Evolutionary conservation across 2,113 vertebrate genomes (phyloP).

Genomic region (Ariopsis seemanni): DNA sequence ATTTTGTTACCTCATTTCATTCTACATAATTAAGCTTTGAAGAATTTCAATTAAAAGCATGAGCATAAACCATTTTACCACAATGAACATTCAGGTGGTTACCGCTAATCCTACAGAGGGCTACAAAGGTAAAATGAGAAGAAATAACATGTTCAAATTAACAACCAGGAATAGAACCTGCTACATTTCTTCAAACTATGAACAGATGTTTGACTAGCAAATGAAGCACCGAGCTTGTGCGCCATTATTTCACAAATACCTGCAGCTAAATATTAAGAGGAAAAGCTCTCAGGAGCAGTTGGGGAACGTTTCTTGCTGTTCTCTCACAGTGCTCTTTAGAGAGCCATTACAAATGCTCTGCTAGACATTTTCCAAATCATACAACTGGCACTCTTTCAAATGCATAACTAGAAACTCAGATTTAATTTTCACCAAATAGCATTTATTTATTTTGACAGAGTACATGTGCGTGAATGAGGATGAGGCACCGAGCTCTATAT

Average conservation of each 20-base stretch:
- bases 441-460: not conserved
- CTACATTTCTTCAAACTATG: not conserved
- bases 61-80: not conserved
- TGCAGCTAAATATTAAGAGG: not conserved
- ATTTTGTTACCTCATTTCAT: not conserved
- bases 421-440: not conserved
- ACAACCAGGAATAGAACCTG: conserved; percentile 1
- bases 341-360: not conserved
- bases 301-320: not conserved
- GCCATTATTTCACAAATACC: not conserved
- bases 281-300: not conserved
- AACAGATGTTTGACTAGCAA: not conserved
- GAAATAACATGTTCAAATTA: not conserved
- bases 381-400: not conserved
- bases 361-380: not conserved
- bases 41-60: not conserved
- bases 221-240: not conserved
- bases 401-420: not conserved
- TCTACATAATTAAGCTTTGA: not conserved
- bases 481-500: no score
- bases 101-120: not conserved
- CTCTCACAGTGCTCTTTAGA: not conserved
- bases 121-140: not conserved
- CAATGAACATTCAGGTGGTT: not conserved
- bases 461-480: no score